Evolutionary conservation across 2,797 vertebrate genomes (phyloP), one percentile per base, ranked within the genome.

Genomic region (Limosa lapponica): DNA sequence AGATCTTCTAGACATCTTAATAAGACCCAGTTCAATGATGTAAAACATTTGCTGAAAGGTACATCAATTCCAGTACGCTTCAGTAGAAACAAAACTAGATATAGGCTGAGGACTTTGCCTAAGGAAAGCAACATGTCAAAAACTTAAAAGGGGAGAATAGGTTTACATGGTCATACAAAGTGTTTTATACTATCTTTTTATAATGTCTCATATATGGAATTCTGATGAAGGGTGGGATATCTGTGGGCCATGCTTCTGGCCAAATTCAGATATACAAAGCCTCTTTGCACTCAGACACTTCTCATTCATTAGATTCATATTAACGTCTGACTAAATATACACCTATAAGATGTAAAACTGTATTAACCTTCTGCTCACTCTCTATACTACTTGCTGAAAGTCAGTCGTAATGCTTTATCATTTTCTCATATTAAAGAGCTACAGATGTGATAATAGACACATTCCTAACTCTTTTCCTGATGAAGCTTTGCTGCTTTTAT

Each of bases 1-100:
- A 92, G 78, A 46, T 82, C 55, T 88, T 69, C 81, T 85, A 77
- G 89, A 92, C 59, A 64, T 80, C 83, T 94, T 94, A 92, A 77
- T 87, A 89, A 90, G 81, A 57, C 52, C 32, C 67, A 87, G 83
- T 52, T 94, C 92, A 94, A 57, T 89, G 89, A 78, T 80, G 78
- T 89, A 95, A 92, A 95, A 89, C 71, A 46, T 91, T 91, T 89
- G 81, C 74, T 96, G 95, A 94, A 94, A 89, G 71, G 48, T 93
- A 39, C 52, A 67, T 96, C 71, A 77, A 67, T 95, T 93, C 64
- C 44, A 52, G 59, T 71, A 27, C 27, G 73, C 59, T 77, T 89
- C 43, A 87, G 46, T 19, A 85, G 73, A 87, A 91, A 74, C 8
- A 78, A 65, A 87, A 54, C 32, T 25, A 79, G 78, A 49, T 64